Conservation (phyloP, 2,888 invertebrate species). For the Pyrrhosoma nymphula region DNA sequence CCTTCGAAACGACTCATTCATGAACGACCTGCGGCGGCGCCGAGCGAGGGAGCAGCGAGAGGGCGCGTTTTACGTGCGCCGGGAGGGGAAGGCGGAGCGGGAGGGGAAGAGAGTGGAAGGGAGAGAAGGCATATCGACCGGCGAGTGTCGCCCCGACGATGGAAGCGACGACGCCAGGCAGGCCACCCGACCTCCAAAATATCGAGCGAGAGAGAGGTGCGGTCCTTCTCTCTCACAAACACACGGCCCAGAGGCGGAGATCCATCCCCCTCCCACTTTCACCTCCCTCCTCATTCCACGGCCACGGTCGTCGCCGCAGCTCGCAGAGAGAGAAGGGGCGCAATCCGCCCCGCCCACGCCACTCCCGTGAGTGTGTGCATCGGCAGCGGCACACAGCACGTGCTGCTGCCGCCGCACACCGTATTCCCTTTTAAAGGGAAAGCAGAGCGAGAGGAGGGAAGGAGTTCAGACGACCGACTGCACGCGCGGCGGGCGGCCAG, state of each 20-base stretch:
- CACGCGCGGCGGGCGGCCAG: too few species aligned
- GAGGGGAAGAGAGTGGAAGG: too few species aligned
- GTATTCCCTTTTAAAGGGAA: not conserved
- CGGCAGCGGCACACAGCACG: not conserved
- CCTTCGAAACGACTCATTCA: not conserved
- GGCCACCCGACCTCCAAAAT: conserved; percentile 60
- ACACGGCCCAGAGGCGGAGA: not conserved
- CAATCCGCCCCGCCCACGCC: not conserved
- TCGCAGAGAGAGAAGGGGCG: not conserved
- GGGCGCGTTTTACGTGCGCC: too few species aligned
- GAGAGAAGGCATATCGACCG: conserved; percentile 38
- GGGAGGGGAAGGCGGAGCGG: not conserved
- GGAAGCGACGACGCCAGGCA: not conserved
- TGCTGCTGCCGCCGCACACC: not conserved
- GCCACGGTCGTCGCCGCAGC: not conserved
- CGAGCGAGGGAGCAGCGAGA: not conserved
- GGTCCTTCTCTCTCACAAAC: not conserved
- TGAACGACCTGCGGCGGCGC: not conserved
- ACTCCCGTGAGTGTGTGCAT: not conserved
- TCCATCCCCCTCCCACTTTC: not conserved
- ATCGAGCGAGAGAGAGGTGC: not conserved
- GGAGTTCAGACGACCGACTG: not conserved
- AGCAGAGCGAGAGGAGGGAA: not conserved
- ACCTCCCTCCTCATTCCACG: not conserved
- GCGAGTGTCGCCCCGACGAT: conserved; percentile 17